A percentile compares a stretch with the other conserved stretches of the same genome.
These are phyloP conservation scores for Sebastes hubbsi DNA, from an alignment of 2,797 vertebrate species.

Conservation along the genomic window DNA sequence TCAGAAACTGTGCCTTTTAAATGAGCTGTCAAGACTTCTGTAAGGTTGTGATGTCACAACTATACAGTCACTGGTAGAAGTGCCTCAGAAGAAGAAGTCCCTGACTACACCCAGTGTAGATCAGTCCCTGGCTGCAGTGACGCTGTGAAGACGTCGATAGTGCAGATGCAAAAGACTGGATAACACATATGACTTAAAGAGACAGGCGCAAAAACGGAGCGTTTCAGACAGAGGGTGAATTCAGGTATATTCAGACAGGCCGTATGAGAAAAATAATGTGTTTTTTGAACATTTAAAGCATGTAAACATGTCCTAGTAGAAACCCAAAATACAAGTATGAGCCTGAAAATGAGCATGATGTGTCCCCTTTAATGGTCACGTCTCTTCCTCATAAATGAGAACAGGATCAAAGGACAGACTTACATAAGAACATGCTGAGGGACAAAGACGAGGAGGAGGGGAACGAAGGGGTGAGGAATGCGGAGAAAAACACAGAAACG, in stretches of 20 bases:
- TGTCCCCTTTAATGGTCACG: background rate
- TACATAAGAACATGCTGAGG: conserved; percentile 6
- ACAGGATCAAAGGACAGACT: conserved; percentile 20
- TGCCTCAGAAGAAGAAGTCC: background rate
- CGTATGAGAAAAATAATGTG: background rate
- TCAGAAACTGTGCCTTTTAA: too few species aligned
- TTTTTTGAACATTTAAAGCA: background rate
- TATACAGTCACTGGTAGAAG: background rate
- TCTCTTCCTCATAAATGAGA: conserved; percentile 16
- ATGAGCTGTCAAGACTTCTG: background rate
- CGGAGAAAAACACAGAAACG: background rate
- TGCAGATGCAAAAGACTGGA: background rate
- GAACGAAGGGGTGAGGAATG: background rate
- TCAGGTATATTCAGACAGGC: background rate
- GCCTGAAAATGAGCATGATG: background rate
- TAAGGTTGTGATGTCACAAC: background rate
- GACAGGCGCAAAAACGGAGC: background rate
- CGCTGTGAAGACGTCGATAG: background rate
- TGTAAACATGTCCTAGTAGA: background rate
- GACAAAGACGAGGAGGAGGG: background rate
- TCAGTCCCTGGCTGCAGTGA: background rate
- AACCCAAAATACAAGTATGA: background rate
- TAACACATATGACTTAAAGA: background rate
- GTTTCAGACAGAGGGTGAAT: background rate
- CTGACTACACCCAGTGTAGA: background rate